Evolutionary conservation across 2,113 vertebrate species (phyloP).

Genomic region (Paraplagusia blochii): DNA sequence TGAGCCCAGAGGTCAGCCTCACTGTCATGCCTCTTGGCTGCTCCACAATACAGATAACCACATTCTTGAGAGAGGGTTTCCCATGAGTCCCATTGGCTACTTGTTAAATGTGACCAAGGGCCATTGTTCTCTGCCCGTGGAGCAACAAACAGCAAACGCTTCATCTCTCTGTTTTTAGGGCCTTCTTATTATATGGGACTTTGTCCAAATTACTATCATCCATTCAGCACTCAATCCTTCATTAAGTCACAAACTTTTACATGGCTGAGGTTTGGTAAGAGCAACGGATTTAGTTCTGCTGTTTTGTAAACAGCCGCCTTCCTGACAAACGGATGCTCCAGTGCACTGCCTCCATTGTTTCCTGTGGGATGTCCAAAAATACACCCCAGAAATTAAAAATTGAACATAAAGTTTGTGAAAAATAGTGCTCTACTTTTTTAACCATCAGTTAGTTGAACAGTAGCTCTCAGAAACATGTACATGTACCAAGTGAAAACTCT

Average conservation of each 20-base stretch:
- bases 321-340: conserved; percentile 29
- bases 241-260: not conserved
- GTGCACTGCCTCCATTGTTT: conserved; percentile 17
- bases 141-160: not conserved
- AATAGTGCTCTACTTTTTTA: not conserved
- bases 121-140: conserved; percentile 21
- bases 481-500: too few relatives aligned
- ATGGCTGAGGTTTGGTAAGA: not conserved
- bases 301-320: not conserved
- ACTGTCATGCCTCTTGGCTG: conserved; percentile 6
- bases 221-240: not conserved
- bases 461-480: too few relatives aligned
- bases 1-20: conserved; percentile 5
- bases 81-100: conserved; percentile 7
- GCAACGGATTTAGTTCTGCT: not conserved
- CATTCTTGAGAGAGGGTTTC: conserved; percentile 9
- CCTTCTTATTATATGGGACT: conserved; percentile 4
- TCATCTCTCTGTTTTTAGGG: conserved; percentile 1
- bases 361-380: conserved; percentile 46
- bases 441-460: too few relatives aligned
- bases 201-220: not conserved
- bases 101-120: conserved; percentile 3
- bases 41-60: conserved; percentile 6
- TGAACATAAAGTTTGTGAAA: conserved; percentile 5
- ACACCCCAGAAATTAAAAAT: conserved; percentile 11